Conservation (phyloP, 2,113 vertebrate species). For the Larimichthys polyactis region DNA sequence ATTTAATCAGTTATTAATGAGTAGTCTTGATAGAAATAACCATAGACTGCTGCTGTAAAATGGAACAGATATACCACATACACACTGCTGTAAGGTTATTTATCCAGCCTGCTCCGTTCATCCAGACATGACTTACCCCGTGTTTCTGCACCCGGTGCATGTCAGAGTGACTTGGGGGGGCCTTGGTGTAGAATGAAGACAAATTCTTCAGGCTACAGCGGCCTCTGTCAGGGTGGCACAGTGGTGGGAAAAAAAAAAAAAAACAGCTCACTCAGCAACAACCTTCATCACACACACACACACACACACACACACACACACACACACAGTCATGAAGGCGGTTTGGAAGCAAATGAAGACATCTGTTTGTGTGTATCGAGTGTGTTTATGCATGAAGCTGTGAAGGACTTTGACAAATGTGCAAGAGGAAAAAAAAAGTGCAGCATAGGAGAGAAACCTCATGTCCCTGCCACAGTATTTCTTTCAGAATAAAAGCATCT, state of each 20-base stretch:
- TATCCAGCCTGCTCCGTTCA: conserved; percentile 9
- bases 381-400: conserved; percentile 28
- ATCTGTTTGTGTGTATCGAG: conserved; percentile 23
- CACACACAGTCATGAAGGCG: background rate
- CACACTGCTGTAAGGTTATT: background rate
- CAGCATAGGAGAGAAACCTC: background rate
- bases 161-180: conserved; percentile 39
- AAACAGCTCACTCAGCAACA: conserved; percentile 63
- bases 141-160: conserved; percentile 38
- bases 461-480: background rate
- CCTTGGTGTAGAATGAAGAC: conserved; percentile 64
- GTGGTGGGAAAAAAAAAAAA: conserved; percentile 8
- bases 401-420: conserved; percentile 31
- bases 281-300: conserved; percentile 20
- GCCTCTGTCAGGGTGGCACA: conserved; percentile 30
- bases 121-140: conserved; percentile 17
- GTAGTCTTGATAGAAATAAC: background rate
- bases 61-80: background rate
- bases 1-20: background rate
- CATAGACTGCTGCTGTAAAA: background rate
- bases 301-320: background rate
- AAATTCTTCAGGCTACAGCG: conserved; percentile 59
- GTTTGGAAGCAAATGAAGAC: conserved; percentile 6
- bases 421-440: background rate
- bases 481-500: conserved; percentile 17